Conservation (phyloP, 2,888 invertebrate species). For the Diarsia brunnea region DNA sequence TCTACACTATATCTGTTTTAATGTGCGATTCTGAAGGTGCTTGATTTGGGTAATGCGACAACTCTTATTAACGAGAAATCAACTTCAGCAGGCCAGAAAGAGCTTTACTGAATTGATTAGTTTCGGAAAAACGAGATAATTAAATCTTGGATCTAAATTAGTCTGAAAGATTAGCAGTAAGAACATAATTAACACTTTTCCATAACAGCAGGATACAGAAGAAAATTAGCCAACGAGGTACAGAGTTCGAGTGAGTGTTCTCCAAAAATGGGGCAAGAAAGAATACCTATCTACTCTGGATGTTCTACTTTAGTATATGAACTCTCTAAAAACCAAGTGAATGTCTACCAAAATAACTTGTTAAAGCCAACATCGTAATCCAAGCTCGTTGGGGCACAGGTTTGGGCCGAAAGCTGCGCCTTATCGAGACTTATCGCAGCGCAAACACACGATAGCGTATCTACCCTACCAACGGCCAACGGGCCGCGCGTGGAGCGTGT, state of each 20-base stretch:
- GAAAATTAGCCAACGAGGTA: neutral
- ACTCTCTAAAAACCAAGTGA: neutral
- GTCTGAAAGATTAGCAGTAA: neutral
- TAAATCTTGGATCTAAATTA: neutral
- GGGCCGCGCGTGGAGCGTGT: slow-evolving; percentile 56
- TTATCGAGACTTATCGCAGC: slow-evolving; percentile 73
- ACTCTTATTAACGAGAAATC: neutral
- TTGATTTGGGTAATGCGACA: neutral
- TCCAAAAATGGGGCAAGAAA: neutral
- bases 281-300: neutral
- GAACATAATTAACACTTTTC: neutral
- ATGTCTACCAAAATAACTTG: slow-evolving; percentile 42
- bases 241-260: neutral
- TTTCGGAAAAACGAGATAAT: neutral
- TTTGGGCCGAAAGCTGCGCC: slow-evolving; percentile 74
- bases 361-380: slow-evolving; percentile 48
- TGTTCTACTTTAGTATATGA: neutral
- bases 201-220: neutral
- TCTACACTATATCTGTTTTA: neutral
- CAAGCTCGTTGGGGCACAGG: slow-evolving; percentile 66
- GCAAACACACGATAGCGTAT: slow-evolving; percentile 78
- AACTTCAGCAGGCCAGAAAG: neutral
- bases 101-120: neutral
- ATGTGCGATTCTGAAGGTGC: neutral
- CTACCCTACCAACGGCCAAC: slow-evolving; percentile 75